These are phyloP conservation scores for Syritta pipiens DNA, from an alignment of 2,888 invertebrate genomes.

Conservation along the genomic window DNA sequence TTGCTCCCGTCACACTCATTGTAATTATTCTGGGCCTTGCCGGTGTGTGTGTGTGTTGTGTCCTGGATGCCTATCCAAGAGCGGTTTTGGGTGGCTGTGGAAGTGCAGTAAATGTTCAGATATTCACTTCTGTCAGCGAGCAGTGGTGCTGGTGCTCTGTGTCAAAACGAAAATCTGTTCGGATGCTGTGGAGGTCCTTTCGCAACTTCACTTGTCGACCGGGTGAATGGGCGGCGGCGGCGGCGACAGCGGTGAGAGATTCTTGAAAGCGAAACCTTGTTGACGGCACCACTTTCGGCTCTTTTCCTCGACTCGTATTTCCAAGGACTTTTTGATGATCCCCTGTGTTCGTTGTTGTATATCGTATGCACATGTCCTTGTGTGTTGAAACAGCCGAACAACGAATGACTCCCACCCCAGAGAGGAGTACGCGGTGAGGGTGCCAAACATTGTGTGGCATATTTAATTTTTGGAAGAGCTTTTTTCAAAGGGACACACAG, in stretches of 20 bases:
- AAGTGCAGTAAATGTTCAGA: constrained; percentile 58
- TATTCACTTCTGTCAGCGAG: constrained; percentile 46
- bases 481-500: constrained; percentile 19
- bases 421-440: constrained; percentile 19
- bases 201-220: too few species aligned
- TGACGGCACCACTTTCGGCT: constrained; percentile 56
- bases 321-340: constrained; percentile 59
- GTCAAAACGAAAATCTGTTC: constrained; percentile 32
- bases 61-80: constrained; percentile 37
- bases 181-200: neutral
- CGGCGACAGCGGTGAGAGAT: constrained; percentile 9
- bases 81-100: constrained; percentile 18
- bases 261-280: constrained; percentile 64
- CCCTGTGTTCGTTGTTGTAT: constrained; percentile 15
- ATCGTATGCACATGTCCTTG: constrained; percentile 20
- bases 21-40: constrained; percentile 59
- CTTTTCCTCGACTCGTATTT: constrained; percentile 32
- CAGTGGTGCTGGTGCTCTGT: neutral
- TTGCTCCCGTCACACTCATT: constrained; percentile 59
- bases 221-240: neutral
- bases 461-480: constrained; percentile 65
- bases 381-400: constrained; percentile 29
- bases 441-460: constrained; percentile 57
- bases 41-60: constrained; percentile 24
- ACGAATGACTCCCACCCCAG: too few species aligned